Evolutionary conservation across 2,113 vertebrate genomes (phyloP).

Genomic region (Pterophyllum scalare): DNA sequence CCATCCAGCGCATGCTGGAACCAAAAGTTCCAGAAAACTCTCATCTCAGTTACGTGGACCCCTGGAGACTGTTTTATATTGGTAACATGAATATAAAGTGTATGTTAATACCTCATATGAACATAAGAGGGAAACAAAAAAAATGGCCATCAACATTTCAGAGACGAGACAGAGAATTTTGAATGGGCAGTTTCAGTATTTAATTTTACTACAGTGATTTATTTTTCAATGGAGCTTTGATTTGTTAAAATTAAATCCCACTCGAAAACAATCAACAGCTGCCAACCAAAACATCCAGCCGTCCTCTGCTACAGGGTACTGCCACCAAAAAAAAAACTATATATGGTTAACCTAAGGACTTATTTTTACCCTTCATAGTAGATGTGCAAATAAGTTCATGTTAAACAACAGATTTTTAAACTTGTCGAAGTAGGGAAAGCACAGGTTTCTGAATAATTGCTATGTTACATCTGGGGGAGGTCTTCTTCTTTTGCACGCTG

Average conservation of each 20-base stretch:
- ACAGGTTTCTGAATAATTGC: neutral
- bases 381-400: slow-evolving; percentile 17
- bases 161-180: neutral
- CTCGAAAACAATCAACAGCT: slow-evolving; percentile 8
- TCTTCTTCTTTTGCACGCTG: neutral
- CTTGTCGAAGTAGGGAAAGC: neutral
- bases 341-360: neutral
- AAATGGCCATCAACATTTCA: neutral
- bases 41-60: neutral
- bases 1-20: no score
- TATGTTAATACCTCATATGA: neutral
- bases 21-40: neutral
- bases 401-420: neutral
- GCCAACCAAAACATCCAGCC: slow-evolving; percentile 4
- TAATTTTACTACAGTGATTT: slow-evolving; percentile 47
- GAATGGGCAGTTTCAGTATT: slow-evolving; percentile 45
- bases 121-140: slow-evolving; percentile 40
- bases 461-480: neutral
- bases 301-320: neutral
- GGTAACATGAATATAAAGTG: neutral
- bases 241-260: slow-evolving; percentile 1
- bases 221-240: neutral
- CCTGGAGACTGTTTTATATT: neutral
- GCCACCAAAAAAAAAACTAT: neutral
- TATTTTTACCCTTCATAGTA: neutral